phyloP scores from a whole-genome alignment of 1,140 invertebrate genomes.

The Eriocheir sinensis region DNA sequence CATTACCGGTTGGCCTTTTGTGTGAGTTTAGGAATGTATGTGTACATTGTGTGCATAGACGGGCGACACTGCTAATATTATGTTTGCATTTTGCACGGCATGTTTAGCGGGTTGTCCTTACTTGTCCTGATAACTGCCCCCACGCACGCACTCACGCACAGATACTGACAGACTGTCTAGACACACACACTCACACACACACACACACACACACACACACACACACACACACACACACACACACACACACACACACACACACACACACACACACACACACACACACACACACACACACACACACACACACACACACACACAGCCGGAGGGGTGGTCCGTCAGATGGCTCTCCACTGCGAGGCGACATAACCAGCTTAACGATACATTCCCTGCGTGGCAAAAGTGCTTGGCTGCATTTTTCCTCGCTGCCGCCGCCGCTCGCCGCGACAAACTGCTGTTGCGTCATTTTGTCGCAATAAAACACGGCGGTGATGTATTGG shows the following conservation, averaged over 20 bases:
- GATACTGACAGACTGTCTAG: not conserved
- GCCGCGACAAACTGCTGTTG: constrained; percentile 29
- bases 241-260: constrained; percentile 49
- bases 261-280: constrained; percentile 53
- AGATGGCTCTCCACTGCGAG: not conserved
- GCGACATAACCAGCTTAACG: not conserved
- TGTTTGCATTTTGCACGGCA: not conserved
- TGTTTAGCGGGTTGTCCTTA: not conserved
- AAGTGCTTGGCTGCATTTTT: not conserved
- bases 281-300: constrained; percentile 47
- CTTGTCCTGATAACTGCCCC: not conserved
- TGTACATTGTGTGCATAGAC: not conserved
- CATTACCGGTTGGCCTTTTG: not conserved
- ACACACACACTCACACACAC: constrained; percentile 29
- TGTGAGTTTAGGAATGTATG: not conserved
- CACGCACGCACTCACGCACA: not conserved
- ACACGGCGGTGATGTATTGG: constrained; percentile 38
- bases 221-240: constrained; percentile 33
- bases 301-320: constrained; percentile 43
- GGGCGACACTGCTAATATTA: not conserved
- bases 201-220: constrained; percentile 38
- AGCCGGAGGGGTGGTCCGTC: not conserved
- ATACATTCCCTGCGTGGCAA: not conserved
- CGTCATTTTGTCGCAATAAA: constrained; percentile 47
- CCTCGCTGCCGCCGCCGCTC: not conserved